These are phyloP conservation scores for Carcina quercana DNA, from an alignment of 2,888 invertebrate species.

Conservation along the genomic window DNA sequence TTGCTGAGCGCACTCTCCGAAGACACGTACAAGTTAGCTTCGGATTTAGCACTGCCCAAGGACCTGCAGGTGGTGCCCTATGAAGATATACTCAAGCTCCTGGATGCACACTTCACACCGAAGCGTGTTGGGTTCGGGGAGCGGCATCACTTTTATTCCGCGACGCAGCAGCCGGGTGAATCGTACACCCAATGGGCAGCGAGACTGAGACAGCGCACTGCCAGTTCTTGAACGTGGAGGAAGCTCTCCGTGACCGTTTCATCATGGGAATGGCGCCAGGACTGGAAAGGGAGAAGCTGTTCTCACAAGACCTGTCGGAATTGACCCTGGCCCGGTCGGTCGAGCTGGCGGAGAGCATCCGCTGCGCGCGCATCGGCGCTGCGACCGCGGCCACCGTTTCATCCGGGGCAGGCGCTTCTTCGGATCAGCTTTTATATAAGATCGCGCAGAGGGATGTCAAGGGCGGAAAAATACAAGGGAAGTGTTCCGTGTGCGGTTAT, in stretches of 20 bases:
- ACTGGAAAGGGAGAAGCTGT: slow-evolving; percentile 6
- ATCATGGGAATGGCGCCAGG: slow-evolving; percentile 7
- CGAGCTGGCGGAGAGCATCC: slow-evolving; percentile 10
- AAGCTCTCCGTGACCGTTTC: slow-evolving; percentile 7
- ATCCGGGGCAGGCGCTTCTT: neutral
- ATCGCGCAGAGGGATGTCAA: neutral
- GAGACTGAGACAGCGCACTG: slow-evolving; percentile 7
- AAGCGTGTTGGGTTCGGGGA: slow-evolving; percentile 5
- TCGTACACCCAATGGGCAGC: slow-evolving; percentile 6
- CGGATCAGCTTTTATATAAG: neutral
- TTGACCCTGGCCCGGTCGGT: slow-evolving; percentile 11
- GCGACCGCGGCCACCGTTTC: neutral
- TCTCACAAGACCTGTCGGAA: slow-evolving; percentile 1
- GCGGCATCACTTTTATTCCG: slow-evolving; percentile 4
- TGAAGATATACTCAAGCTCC: slow-evolving; percentile 1
- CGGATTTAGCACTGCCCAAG: slow-evolving; percentile 1
- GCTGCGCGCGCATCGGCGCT: slow-evolving; percentile 8
- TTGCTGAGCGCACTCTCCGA: slow-evolving; percentile 2
- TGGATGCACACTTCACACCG: slow-evolving; percentile 4
- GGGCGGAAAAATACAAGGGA: neutral
- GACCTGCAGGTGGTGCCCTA: neutral
- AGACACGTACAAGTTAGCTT: neutral
- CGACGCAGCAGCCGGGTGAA: slow-evolving; percentile 4
- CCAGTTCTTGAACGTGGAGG: slow-evolving; percentile 1
- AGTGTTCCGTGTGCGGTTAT: slow-evolving; percentile 11